Base-by-base conservation (phyloP, 2,888 invertebrate species). In the Archips xylosteana region DNA sequence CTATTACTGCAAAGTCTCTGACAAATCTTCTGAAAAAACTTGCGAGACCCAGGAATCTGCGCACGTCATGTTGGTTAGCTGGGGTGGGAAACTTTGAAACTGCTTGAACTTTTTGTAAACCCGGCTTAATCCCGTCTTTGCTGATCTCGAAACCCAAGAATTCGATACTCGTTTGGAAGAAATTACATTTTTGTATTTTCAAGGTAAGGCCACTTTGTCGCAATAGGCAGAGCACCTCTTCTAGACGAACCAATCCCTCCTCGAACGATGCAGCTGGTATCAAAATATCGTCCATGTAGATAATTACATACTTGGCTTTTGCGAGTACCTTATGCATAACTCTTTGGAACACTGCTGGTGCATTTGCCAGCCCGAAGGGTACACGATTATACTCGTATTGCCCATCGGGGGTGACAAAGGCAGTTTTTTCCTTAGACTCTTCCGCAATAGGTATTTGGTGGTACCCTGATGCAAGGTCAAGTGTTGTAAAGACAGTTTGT, bases 341-440 rank as follows among this genome's bases (percentile, higher is more conserved):
- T 12, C 76, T 59, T 62, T 75, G 74, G 45, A 77, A 79, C 13
- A 77, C 76, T 2, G 76, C 65, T 39, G 57, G 66, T 49, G 71
- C 71, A 10, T 71, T 71, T 34, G 49, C 71, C 12, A 71, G 36
- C 5, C 71, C 66, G 54, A 72, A 72, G 8, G 72, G 76, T 23
- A 71, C 70, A 68, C 71, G 76, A 2, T 66, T 23, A 54, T 81
- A 83, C 6, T 85, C 79, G 54, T 76, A 85, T 36, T 81, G 82
- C 1, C 83, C 81, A 34, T 78, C 78, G 1, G 80, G 82, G 0
- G 81, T 82, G 0, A 85, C 77, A 71, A 87, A 85, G 0, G 83
- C 79, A 0, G 84, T 86, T 49, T 79, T 82, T 61, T 82, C 78
- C 45, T 75, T 70, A 32, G 81, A 79, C 6, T 73, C 69, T 39